Evolutionary conservation across 2,113 vertebrate species (phyloP).

Genomic region (Onychostruthus taczanowskii): DNA sequence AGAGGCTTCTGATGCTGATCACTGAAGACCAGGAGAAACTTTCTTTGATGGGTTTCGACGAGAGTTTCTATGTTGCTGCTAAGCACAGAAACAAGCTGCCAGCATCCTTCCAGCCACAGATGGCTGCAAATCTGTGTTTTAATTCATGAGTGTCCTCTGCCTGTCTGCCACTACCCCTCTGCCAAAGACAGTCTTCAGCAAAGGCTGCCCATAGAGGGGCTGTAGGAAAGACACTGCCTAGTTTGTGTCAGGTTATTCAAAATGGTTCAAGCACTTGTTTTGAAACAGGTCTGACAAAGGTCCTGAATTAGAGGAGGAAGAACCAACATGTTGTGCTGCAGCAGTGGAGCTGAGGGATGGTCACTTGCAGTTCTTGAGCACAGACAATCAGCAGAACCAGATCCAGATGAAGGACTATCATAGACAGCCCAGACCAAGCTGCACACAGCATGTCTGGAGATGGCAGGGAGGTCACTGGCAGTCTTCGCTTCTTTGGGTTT

Average conservation of each 20-base stretch:
- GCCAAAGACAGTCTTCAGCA: neutral
- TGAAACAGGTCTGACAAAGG: neutral
- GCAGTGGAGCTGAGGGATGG: neutral
- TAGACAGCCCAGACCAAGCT: neutral
- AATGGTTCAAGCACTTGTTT: neutral
- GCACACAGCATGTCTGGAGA: neutral
- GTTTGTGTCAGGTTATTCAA: neutral
- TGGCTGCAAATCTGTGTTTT: neutral
- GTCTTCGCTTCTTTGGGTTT: neutral
- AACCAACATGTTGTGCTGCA: neutral
- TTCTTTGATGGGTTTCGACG: neutral
- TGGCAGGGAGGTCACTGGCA: neutral
- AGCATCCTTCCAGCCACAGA: neutral
- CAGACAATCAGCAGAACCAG: neutral
- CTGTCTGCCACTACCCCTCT: neutral
- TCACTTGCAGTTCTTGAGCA: neutral
- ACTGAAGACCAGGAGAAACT: neutral
- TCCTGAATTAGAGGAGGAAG: neutral
- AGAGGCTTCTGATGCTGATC: neutral
- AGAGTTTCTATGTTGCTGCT: neutral
- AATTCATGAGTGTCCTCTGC: neutral
- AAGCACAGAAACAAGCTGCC: neutral
- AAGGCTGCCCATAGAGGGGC: neutral
- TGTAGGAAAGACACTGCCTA: neutral
- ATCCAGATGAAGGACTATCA: neutral